phyloP scores from a whole-genome alignment of 2,113 vertebrate genomes.

The Stegastes partitus region DNA sequence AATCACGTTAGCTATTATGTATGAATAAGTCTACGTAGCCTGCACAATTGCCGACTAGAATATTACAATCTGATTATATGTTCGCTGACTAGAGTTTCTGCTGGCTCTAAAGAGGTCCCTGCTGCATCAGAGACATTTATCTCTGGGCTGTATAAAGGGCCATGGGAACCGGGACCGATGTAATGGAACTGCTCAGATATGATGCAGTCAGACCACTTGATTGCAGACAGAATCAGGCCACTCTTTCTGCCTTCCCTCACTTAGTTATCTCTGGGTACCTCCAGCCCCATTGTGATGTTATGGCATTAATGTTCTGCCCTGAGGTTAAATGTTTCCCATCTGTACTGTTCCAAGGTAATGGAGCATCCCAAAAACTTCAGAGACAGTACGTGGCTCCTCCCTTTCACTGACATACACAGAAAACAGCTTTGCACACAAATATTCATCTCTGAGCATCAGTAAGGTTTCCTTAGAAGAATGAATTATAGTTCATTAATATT shows the following conservation, averaged over 20 bases:
- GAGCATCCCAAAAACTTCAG: constrained; percentile 14
- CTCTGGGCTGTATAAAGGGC: constrained; percentile 11
- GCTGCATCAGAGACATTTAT: constrained; percentile 25
- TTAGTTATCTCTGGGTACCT: constrained; percentile 46
- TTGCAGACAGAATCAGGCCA: constrained; percentile 52
- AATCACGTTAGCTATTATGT: constrained; percentile 14
- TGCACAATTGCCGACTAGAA: constrained; percentile 2
- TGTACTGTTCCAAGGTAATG: constrained; percentile 26
- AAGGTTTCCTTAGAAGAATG: no score
- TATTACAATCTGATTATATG: constrained; percentile 24
- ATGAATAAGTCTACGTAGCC: background rate
- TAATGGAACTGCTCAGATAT: constrained; percentile 60
- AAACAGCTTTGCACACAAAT: background rate
- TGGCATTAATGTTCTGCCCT: constrained; percentile 43
- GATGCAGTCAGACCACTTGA: constrained; percentile 45
- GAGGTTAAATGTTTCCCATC: constrained; percentile 57
- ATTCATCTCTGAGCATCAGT: no score
- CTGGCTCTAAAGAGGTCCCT: constrained; percentile 17
- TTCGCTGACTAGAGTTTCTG: background rate
- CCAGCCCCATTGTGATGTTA: constrained; percentile 28
- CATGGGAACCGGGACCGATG: constrained; percentile 37
- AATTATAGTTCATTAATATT: no score
- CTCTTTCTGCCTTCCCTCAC: constrained; percentile 31
- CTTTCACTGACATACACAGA: background rate
- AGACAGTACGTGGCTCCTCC: background rate